Evolutionary conservation across 2,888 invertebrate species (phyloP).

Genomic region (Palloptera scutellata): DNA sequence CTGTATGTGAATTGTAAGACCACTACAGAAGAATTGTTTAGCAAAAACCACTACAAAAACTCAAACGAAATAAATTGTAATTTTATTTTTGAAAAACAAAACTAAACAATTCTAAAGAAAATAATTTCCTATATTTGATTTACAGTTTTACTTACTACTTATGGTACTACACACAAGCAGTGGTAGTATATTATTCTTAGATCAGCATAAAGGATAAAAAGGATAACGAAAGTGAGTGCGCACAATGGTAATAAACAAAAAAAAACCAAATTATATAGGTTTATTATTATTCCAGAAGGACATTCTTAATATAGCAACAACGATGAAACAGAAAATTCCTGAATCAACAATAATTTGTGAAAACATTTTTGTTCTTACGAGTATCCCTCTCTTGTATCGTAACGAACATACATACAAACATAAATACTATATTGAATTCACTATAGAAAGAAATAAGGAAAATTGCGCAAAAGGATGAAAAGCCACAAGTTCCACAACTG

Average conservation of each 20-base stretch:
- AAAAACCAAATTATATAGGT: no score
- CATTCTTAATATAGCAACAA: constrained; percentile 12
- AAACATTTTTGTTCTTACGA: constrained; percentile 25
- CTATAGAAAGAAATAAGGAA: constrained; percentile 22
- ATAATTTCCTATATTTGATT: constrained; percentile 42
- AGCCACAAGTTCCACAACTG: no score
- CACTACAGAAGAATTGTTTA: no score
- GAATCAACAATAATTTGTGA: constrained; percentile 25
- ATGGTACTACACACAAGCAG: no score
- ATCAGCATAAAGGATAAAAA: constrained; percentile 16
- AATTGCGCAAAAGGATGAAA: constrained; percentile 24
- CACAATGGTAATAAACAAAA: background rate
- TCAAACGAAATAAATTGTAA: constrained; percentile 23
- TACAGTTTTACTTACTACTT: constrained; percentile 25
- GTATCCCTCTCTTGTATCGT: no score
- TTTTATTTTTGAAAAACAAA: constrained; percentile 27
- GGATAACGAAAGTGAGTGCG: background rate
- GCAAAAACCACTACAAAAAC: background rate
- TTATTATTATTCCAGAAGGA: no score
- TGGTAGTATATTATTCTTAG: background rate
- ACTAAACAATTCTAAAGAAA: constrained; percentile 34
- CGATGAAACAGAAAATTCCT: constrained; percentile 16
- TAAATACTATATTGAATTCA: no score
- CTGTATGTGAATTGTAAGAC: no score
- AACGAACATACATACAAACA: no score